Evolutionary conservation across 2,113 vertebrate genomes (phyloP), one percentile per base, ranked within the genome.

Genomic region (Saccopteryx leptura): DNA sequence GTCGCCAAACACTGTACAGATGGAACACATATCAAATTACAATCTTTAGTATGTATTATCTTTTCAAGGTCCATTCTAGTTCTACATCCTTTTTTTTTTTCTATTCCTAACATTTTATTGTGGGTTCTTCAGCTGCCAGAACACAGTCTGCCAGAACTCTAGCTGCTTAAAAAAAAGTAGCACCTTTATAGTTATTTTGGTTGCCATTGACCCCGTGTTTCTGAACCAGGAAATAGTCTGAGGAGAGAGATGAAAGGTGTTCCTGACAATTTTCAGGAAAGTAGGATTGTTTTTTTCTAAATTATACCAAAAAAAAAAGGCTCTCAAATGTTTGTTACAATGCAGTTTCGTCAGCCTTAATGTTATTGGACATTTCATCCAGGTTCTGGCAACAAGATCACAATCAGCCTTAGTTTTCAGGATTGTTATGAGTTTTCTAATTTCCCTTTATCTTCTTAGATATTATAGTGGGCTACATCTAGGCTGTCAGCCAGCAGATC

Each of bases 181-280:
- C 18, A 86, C n/a, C 63, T 93, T 93, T 96, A 48, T 88, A 97
- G 78, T 95, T 92, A 94, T 92, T 95, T 95, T 54, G 72, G 33
- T 94, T 97, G 88, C 68, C 85, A 91, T 10, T 97, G 95, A 96
- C 94, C 96, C 94, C 78, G 9, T 96, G 82, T 91, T 96, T 96
- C 82, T 91, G 76, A 97, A 91, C 82, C 68, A 95, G 63, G 88
- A 97, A 96, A 95, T 52, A 94, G 63, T 93, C 91, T 89, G 91
- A 96, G 23, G 74, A 94, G 78, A 97, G 63, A 97, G 85, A 97
- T 97, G 83, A 96, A 96, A 97, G 85, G 78, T 91, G 58, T 86
- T 94, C 48, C 91, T 71, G 63, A 93, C 79, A 96, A 95, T 91
- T 93, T 96, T 95, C 85, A 96, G 86, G 68, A 96, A 96, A 94